These are phyloP conservation scores for Prenolepis imparis DNA, from an alignment of 2,888 invertebrate genomes.

Conservation along the genomic window DNA sequence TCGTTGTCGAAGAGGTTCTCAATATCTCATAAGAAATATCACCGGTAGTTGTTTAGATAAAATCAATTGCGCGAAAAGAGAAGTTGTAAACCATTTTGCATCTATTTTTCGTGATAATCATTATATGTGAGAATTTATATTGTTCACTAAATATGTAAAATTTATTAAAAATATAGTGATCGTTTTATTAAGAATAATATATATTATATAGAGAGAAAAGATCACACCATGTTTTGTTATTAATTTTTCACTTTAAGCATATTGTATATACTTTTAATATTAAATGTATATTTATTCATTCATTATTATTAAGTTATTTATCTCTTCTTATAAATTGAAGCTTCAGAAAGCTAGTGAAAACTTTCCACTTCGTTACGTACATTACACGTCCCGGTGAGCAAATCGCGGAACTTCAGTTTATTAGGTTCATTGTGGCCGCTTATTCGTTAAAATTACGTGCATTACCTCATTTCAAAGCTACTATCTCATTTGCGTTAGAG, in stretches of 20 bases:
- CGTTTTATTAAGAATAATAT: background rate
- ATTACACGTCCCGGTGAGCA: slow-evolving; percentile 36
- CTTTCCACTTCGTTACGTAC: slow-evolving; percentile 38
- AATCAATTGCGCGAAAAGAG: background rate
- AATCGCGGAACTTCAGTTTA: slow-evolving; percentile 51
- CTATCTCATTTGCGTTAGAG: slow-evolving; percentile 40
- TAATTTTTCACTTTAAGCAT: background rate
- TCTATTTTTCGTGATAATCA: background rate
- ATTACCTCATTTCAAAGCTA: slow-evolving; percentile 37
- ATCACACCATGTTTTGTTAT: background rate
- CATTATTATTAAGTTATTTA: slow-evolving; percentile 23
- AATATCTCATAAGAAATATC: slow-evolving; percentile 19
- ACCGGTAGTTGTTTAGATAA: background rate
- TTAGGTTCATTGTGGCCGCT: slow-evolving; percentile 42
- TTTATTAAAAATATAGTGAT: background rate
- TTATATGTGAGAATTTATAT: background rate
- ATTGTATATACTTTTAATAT: background rate
- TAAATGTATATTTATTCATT: background rate
- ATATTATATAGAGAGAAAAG: background rate
- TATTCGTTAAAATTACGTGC: slow-evolving; percentile 52
- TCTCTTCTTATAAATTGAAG: slow-evolving; percentile 25
- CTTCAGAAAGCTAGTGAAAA: slow-evolving; percentile 23
- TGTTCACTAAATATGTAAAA: background rate
- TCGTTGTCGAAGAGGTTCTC: slow-evolving; percentile 43
- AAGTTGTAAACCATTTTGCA: background rate